Conservation (phyloP, 2,113 vertebrate genomes). For the Gadus macrocephalus region DNA sequence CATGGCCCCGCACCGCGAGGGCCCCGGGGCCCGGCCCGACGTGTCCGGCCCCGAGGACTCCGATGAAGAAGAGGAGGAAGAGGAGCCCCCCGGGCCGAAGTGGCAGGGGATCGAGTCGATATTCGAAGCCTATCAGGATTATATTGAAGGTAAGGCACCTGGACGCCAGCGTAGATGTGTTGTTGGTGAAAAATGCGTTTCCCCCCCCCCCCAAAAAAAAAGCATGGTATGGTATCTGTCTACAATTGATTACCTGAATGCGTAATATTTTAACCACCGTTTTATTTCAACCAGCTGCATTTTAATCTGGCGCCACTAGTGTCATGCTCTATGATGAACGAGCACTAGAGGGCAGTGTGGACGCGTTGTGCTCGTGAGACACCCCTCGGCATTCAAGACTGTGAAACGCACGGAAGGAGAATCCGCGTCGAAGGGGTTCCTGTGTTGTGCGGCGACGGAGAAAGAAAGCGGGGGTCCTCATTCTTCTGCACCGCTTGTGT, state of each 20-base stretch:
- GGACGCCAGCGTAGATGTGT: background rate
- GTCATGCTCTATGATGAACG: background rate
- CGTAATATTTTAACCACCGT: background rate
- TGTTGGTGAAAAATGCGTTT: background rate
- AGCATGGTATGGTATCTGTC: too few relatives aligned
- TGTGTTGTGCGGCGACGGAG: too few relatives aligned
- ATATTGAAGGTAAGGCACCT: conserved; percentile 82
- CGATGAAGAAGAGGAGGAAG: conserved; percentile 75
- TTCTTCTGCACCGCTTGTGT: background rate
- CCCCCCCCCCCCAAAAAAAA: too few relatives aligned
- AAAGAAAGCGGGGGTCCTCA: background rate
- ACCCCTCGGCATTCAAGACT: background rate
- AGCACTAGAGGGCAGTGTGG: conserved; percentile 43
- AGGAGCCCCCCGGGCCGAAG: conserved; percentile 73
- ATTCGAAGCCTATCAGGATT: conserved; percentile 97
- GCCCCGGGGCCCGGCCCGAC: conserved; percentile 59
- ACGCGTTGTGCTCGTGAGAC: background rate
- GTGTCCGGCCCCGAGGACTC: conserved; percentile 73
- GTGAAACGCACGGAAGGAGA: background rate
- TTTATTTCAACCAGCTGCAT: background rate
- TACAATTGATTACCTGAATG: background rate
- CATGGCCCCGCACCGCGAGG: conserved; percentile 55
- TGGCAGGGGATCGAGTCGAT: conserved; percentile 97
- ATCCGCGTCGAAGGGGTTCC: background rate
- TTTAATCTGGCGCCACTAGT: background rate